A percentile compares a stretch with the other conserved stretches of the same genome.
phyloP scores from a whole-genome alignment of 2,113 vertebrate genomes.

The Pimephales promelas region DNA sequence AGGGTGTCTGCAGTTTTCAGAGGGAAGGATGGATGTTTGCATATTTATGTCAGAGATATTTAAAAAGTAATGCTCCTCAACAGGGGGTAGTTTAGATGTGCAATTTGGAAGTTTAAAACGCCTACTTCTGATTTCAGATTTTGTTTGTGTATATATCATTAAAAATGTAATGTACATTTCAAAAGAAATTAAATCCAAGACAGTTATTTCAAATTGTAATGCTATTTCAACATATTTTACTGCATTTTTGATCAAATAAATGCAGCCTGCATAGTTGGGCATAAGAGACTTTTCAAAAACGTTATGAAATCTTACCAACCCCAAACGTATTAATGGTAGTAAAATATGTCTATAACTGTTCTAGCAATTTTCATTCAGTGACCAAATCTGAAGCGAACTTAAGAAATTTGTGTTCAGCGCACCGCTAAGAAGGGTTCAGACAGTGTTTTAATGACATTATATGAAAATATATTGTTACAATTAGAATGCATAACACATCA shows the following conservation, averaged over 20 bases:
- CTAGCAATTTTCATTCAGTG: not conserved
- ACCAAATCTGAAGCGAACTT: not conserved
- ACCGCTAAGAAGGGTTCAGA: not conserved
- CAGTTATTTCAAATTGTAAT: not conserved
- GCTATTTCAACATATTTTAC: not conserved
- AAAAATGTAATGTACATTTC: too few species aligned
- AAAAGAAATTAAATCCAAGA: too few species aligned
- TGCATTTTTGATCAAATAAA: not conserved
- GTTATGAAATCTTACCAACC: not conserved
- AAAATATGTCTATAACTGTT: not conserved
- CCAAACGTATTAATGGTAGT: not conserved
- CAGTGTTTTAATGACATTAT: too few species aligned
- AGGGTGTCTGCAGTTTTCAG: not conserved
- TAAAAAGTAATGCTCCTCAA: not conserved
- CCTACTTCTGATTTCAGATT: not conserved
- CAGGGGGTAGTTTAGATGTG: not conserved
- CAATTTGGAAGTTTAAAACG: not conserved
- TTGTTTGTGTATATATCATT: too few species aligned
- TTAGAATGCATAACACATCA: too few species aligned
- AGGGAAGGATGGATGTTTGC: not conserved
- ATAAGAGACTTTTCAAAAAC: too few species aligned
- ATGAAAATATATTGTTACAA: too few species aligned
- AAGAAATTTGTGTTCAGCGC: not conserved
- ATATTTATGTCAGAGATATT: not conserved
- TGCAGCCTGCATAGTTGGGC: not conserved